phyloP scores from a whole-genome alignment of 2,888 invertebrate species.

The Heliconius sara region DNA sequence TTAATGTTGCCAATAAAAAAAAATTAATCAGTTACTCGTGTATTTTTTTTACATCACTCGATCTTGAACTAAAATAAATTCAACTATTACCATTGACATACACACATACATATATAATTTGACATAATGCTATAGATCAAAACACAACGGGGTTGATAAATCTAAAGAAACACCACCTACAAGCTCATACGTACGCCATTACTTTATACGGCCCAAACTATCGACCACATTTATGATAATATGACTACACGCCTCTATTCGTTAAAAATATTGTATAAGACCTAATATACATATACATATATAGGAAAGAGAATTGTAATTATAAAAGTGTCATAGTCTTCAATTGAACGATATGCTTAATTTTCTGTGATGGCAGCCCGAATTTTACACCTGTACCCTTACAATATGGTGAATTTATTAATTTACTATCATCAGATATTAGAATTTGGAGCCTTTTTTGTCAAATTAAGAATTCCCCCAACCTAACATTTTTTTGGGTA shows the following conservation, averaged over 20 bases:
- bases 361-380: conserved; percentile 80
- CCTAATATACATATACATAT: conserved; percentile 66
- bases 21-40: background rate
- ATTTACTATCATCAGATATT: conserved; percentile 30
- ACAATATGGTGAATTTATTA: conserved; percentile 31
- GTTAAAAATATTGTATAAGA: conserved; percentile 79
- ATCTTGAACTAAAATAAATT: background rate
- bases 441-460: background rate
- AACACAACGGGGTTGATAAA: background rate
- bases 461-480: background rate
- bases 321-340: conserved; percentile 81
- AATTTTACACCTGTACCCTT: conserved; percentile 57
- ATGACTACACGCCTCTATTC: conserved; percentile 62
- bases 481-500: too few relatives aligned
- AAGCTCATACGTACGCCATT: conserved; percentile 74
- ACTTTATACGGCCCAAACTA: conserved; percentile 59
- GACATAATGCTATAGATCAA: background rate
- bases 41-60: background rate
- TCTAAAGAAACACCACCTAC: conserved; percentile 67
- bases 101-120: conserved; percentile 1
- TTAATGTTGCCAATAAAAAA: background rate
- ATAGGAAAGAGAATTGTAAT: conserved; percentile 82
- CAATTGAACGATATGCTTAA: conserved; percentile 83
- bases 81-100: background rate
- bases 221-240: conserved; percentile 65